Evolutionary conservation across 2,113 vertebrate species (phyloP).

Genomic region (Peromyscus leucopus): DNA sequence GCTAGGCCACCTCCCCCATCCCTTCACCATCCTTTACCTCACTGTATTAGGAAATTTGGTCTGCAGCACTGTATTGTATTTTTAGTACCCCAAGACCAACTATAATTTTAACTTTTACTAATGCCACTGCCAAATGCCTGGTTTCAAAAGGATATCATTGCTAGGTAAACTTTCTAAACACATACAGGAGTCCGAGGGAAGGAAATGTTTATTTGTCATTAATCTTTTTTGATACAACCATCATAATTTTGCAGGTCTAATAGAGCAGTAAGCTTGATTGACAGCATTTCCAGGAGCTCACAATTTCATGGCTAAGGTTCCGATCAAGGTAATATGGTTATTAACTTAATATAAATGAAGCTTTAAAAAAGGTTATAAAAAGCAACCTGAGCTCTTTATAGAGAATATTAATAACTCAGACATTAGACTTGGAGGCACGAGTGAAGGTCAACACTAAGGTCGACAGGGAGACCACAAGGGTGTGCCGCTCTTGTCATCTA

Average conservation of each 20-base stretch:
- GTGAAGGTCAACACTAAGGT: slow-evolving; percentile 67
- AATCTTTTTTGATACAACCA: neutral
- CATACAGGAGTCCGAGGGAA: neutral
- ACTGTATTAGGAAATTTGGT: neutral
- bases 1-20: neutral
- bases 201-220: slow-evolving; percentile 71
- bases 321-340: slow-evolving; percentile 61
- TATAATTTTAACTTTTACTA: neutral
- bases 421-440: slow-evolving; percentile 38
- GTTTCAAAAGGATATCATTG: neutral
- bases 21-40: neutral
- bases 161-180: neutral
- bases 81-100: neutral
- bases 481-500: neutral
- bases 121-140: neutral
- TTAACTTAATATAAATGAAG: slow-evolving; percentile 68
- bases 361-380: slow-evolving; percentile 48
- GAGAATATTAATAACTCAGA: slow-evolving; percentile 22
- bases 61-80: neutral
- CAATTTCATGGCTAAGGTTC: slow-evolving; percentile 73
- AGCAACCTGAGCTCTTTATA: slow-evolving; percentile 25
- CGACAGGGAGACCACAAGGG: neutral
- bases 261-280: neutral
- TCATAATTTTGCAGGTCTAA: neutral
- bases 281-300: slow-evolving; percentile 52